Percentiles rank a stretch among this genome's conserved stretches.
phyloP scores from a whole-genome alignment of 1,140 invertebrate genomes.

The honey bee (Apis mellifera) region DNA sequence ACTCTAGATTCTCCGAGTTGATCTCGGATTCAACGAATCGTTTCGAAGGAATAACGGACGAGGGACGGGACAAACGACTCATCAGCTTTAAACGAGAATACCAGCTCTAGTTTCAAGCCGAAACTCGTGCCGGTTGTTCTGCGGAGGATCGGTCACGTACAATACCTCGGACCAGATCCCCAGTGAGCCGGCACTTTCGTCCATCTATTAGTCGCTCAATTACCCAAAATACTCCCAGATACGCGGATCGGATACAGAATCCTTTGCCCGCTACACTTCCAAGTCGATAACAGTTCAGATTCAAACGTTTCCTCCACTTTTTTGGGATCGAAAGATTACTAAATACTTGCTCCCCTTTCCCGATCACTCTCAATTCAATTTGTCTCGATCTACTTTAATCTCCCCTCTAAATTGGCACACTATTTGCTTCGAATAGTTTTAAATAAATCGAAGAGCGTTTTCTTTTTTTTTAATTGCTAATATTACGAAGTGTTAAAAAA shows the following conservation, averaged over 20 bases:
- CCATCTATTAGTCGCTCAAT: slow-evolving; percentile 64
- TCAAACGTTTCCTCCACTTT: background rate
- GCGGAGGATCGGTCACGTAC: slow-evolving; percentile 51
- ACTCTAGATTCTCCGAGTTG: no score
- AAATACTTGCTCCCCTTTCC: no score
- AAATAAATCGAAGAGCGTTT: no score
- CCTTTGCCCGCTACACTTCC: slow-evolving; percentile 17
- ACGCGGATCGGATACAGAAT: slow-evolving; percentile 30
- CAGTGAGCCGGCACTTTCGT: slow-evolving; percentile 41
- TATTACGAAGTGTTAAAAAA: no score
- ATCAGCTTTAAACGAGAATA: slow-evolving; percentile 57
- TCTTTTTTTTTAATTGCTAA: no score
- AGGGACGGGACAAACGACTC: slow-evolving; percentile 2
- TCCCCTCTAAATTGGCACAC: no score
- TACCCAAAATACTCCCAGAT: slow-evolving; percentile 50
- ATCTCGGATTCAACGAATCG: background rate
- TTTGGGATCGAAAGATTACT: no score
- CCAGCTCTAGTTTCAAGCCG: slow-evolving; percentile 51
- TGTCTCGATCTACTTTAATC: no score
- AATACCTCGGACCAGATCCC: slow-evolving; percentile 47
- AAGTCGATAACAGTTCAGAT: background rate
- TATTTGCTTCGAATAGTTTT: no score
- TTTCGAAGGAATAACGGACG: background rate
- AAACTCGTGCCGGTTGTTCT: slow-evolving; percentile 33
- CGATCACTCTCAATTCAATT: no score